phyloP scores from a whole-genome alignment of 2,797 vertebrate species.

The Petrocephalus schoutedeni region DNA sequence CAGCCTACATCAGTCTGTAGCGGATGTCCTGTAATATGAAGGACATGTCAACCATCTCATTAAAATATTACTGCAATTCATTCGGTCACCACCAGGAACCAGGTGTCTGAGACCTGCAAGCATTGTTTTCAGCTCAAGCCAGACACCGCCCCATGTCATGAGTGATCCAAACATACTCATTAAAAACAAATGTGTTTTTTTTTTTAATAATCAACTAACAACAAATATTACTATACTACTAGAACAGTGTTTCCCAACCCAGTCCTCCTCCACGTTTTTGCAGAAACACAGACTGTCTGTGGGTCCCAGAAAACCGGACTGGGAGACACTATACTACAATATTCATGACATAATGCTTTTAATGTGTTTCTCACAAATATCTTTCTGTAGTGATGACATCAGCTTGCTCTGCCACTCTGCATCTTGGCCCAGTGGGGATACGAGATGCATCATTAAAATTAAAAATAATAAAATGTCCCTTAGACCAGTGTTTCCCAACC shows the following conservation, averaged over 20 bases:
- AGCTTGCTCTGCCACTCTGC: background rate
- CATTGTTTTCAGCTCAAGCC: background rate
- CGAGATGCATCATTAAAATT: background rate
- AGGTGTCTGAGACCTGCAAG: background rate
- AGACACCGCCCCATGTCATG: background rate
- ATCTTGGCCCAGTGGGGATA: background rate
- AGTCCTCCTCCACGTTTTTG: background rate
- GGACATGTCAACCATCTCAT: background rate
- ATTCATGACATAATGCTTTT: background rate
- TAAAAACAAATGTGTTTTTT: background rate
- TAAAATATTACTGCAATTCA: background rate
- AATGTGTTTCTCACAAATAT: background rate
- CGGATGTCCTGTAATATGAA: background rate
- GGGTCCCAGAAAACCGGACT: background rate
- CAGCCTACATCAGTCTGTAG: background rate
- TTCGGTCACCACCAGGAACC: background rate
- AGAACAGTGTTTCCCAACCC: background rate
- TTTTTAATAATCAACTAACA: background rate
- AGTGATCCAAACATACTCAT: background rate
- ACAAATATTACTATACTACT: background rate
- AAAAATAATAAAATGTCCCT: background rate
- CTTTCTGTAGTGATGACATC: conserved; percentile 8
- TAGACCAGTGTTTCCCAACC: too few species aligned
- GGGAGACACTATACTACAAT: background rate
- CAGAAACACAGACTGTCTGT: background rate